A percentile compares a stretch with the other conserved stretches of the same genome.
These are phyloP conservation scores for Poeciliopsis retropinna DNA, from an alignment of 2,113 vertebrate genomes.

Conservation along the genomic window DNA sequence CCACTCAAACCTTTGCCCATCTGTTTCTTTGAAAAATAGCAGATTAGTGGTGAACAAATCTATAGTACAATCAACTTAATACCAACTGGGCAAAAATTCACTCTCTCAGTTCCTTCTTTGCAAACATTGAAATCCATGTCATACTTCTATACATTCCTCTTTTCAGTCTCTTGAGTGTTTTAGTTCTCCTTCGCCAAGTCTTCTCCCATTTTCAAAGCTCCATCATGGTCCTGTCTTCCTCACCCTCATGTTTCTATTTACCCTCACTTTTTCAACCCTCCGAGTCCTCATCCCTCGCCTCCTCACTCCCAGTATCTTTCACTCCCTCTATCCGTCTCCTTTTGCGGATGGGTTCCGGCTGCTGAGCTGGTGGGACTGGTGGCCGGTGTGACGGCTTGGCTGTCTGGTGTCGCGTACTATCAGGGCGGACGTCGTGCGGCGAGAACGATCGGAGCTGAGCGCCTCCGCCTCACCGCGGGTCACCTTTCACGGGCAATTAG, in stretches of 20 bases:
- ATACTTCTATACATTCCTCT: neutral
- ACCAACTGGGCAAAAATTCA: slow-evolving; percentile 8
- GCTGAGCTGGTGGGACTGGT: slow-evolving; percentile 78
- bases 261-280: slow-evolving; percentile 31
- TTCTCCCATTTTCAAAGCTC: slow-evolving; percentile 10
- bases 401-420: slow-evolving; percentile 94
- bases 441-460: slow-evolving; percentile 90
- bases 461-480: slow-evolving; percentile 94
- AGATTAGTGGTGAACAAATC: slow-evolving; percentile 7
- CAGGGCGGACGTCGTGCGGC: slow-evolving; percentile 80
- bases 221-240: slow-evolving; percentile 38
- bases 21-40: slow-evolving; percentile 12
- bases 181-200: slow-evolving; percentile 21
- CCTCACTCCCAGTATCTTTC: slow-evolving; percentile 51
- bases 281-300: slow-evolving; percentile 28
- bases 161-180: slow-evolving; percentile 1
- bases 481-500: slow-evolving; percentile 99
- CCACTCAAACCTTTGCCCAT: neutral
- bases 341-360: slow-evolving; percentile 78
- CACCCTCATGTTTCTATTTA: slow-evolving; percentile 28
- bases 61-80: neutral
- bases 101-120: slow-evolving; percentile 12
- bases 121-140: slow-evolving; percentile 8
- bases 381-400: slow-evolving; percentile 87
- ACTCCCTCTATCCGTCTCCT: slow-evolving; percentile 57